Percentiles rank a stretch among this genome's conserved stretches.
These are phyloP conservation scores for Festucalex cinctus DNA, from an alignment of 2,113 vertebrate genomes.

Conservation along the genomic window DNA sequence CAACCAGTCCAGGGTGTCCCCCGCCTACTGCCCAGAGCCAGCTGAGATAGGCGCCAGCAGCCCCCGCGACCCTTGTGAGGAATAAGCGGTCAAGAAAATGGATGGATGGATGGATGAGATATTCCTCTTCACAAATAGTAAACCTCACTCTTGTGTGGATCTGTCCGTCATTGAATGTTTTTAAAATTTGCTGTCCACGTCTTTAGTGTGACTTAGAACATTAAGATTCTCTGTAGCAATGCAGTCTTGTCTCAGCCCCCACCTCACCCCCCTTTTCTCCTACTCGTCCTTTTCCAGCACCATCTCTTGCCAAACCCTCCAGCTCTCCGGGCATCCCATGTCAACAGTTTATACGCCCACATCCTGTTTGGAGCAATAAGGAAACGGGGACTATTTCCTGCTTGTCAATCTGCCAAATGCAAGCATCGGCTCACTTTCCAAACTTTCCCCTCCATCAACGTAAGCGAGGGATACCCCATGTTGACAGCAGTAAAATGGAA, in stretches of 20 bases:
- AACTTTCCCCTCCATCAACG: constrained; percentile 24
- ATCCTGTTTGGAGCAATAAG: constrained; percentile 81
- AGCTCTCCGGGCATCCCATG: constrained; percentile 66
- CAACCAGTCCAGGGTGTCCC: too few species aligned
- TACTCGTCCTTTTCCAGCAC: constrained; percentile 8
- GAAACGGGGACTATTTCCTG: constrained; percentile 74
- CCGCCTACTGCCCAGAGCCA: too few species aligned
- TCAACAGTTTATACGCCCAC: constrained; percentile 78
- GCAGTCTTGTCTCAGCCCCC: constrained; percentile 14
- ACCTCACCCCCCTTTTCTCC: constrained; percentile 9
- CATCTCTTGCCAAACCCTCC: constrained; percentile 51
- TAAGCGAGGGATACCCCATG: constrained; percentile 15
- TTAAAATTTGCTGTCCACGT: neutral
- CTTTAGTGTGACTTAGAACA: neutral
- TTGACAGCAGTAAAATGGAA: constrained; percentile 19
- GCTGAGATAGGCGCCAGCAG: too few species aligned
- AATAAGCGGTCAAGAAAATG: too few species aligned
- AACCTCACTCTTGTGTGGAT: neutral
- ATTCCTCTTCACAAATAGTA: neutral
- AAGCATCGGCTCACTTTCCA: constrained; percentile 40
- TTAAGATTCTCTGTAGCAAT: constrained; percentile 3
- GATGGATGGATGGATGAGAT: too few species aligned
- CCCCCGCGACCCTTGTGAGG: too few species aligned
- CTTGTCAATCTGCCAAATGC: constrained; percentile 58
- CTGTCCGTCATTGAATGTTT: too few species aligned